These are phyloP conservation scores for Sprattus sprattus DNA, from an alignment of 2,113 vertebrate genomes.

Conservation along the genomic window DNA sequence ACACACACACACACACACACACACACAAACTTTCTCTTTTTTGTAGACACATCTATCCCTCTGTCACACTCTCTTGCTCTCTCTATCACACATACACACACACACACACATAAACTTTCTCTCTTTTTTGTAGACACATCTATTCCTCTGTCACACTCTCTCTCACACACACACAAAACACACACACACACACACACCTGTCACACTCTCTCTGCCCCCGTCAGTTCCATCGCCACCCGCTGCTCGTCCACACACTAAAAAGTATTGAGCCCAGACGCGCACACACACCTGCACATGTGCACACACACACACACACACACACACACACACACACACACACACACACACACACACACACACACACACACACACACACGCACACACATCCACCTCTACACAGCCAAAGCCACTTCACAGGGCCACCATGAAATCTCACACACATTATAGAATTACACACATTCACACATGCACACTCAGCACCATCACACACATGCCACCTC, in stretches of 20 bases:
- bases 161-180: not conserved
- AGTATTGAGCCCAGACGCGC: not conserved
- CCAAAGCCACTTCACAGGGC: not conserved
- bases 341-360: not conserved
- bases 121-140: not conserved
- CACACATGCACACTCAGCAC: not conserved
- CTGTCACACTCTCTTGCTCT: too few species aligned
- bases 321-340: not conserved
- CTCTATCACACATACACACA: not conserved
- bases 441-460: not conserved
- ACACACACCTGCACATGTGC: not conserved
- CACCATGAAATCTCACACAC: not conserved
- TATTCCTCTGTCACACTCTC: not conserved
- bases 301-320: not conserved
- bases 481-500: not conserved
- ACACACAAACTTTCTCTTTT: not conserved
- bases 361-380: not conserved
- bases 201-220: not conserved
- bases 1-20: slow-evolving; percentile 2
- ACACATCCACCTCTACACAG: not conserved
- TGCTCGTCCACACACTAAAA: not conserved
- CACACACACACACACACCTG: not conserved
- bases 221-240: not conserved
- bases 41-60: too few species aligned
- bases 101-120: not conserved